phyloP scores from a whole-genome alignment of 2,113 vertebrate species.

The Rhabdornis inornatus region DNA sequence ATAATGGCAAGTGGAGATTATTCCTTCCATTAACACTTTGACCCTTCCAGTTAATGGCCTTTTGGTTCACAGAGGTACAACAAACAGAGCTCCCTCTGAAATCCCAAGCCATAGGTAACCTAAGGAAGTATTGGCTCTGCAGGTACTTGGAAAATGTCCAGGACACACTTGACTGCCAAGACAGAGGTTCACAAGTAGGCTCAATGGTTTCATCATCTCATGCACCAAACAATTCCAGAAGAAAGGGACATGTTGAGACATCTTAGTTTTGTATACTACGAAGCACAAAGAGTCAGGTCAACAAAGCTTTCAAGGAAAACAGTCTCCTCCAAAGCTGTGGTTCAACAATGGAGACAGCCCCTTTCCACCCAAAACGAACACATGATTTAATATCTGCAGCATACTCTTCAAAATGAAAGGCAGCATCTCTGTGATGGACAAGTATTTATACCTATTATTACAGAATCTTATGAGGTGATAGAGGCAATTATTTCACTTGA shows the following conservation, averaged over 20 bases:
- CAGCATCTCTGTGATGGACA: not conserved
- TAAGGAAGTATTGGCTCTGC: conserved; percentile 7
- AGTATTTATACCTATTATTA: not conserved
- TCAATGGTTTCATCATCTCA: not conserved
- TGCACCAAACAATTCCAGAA: not conserved
- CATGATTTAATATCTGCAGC: not conserved
- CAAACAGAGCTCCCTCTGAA: conserved; percentile 49
- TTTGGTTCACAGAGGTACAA: conserved; percentile 48
- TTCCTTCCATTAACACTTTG: conserved; percentile 78
- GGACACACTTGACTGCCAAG: not conserved
- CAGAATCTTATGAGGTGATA: not conserved
- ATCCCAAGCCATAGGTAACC: conserved; percentile 33
- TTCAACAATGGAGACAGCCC: not conserved
- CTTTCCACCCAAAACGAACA: not conserved
- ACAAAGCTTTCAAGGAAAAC: not conserved
- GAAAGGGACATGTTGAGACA: not conserved
- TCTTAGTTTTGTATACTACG: not conserved
- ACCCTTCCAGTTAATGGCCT: conserved; percentile 72
- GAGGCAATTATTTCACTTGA: not conserved
- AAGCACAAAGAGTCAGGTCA: not conserved
- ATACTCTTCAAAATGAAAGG: not conserved
- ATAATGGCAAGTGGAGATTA: conserved; percentile 61
- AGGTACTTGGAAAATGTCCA: not conserved
- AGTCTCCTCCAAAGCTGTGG: not conserved
- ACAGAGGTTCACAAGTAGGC: not conserved